Evolutionary conservation across 1,140 invertebrate genomes (phyloP), one percentile per base, ranked within the genome.

Genomic region (Drosophila chauvacae): DNA sequence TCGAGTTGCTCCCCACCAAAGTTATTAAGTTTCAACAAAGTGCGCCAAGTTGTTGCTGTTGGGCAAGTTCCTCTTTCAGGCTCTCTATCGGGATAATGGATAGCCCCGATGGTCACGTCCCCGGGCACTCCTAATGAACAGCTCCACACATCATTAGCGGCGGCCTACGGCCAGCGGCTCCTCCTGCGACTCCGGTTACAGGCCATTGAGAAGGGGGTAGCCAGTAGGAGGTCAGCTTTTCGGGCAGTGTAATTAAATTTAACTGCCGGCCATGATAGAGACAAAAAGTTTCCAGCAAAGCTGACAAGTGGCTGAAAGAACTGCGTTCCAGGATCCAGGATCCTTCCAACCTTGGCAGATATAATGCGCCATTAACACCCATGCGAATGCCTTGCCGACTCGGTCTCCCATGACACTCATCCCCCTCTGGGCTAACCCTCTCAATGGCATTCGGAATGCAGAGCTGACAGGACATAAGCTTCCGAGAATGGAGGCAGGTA

Each of bases 191-290:
- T 87, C 83, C 68, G 48, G 80, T 87, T 87, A 74, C 84, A 72
- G 74, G 64, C 71, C 69, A 73, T 76, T 82, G 59, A 42, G 44
- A 59, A 28, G n/a, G 18, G 20, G 59, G 33, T 35, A 30, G 16
- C 39, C 7, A 6, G 37, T 7, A 37, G 45, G 20, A 48, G 70
- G 66, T 74, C 64, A 63, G 44, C 57, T 87, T 87, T 77, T 82
- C 60, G 84, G 84, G 84, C 73, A 77, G 69, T 77, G 84, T 88
- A 87, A 87, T 87, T 87, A 87, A 87, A 87, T 84, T 87, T 87
- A 87, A 87, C 81, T 88, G 80, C 77, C 69, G 50, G 35, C 51
- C 78, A 73, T 57, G 53, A 63, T 39, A n/a, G 44, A 79, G 63
- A 53, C 82, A 68, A 51, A 77, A 59, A 59, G 48, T 71, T 73